A percentile compares a stretch with the other conserved stretches of the same genome.
phyloP scores from a whole-genome alignment of 2,888 invertebrate species.

The Noctua janthe region DNA sequence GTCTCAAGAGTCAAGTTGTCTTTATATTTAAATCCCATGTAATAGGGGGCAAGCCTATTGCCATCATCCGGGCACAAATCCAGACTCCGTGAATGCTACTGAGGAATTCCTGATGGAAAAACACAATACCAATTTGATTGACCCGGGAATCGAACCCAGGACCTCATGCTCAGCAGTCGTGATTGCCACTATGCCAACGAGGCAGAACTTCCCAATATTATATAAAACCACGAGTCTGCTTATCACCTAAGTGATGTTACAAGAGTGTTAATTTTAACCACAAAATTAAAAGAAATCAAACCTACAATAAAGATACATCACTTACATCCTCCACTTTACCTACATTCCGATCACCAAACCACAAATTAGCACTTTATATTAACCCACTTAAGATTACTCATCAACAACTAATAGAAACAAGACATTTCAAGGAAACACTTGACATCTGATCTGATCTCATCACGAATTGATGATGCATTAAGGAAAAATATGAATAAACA shows the following conservation, averaged over 20 bases:
- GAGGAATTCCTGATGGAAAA: no score
- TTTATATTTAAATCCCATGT: no score
- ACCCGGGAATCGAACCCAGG: no score
- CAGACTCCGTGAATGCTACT: no score
- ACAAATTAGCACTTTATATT: constrained; percentile 24
- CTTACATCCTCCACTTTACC: neutral
- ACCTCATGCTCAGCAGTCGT: no score
- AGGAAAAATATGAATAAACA: constrained; percentile 39
- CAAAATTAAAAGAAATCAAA: neutral
- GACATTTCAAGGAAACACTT: constrained; percentile 43
- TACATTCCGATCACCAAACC: constrained; percentile 26
- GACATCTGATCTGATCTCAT: constrained; percentile 41
- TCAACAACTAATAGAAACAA: constrained; percentile 32
- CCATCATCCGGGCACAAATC: no score
- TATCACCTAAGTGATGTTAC: no score
- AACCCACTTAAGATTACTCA: constrained; percentile 44
- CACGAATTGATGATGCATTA: constrained; percentile 21
- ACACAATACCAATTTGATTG: no score
- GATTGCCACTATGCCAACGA: no score
- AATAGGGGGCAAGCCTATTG: no score
- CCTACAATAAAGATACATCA: constrained; percentile 10
- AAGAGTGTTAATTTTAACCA: constrained; percentile 6
- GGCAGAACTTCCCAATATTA: no score
- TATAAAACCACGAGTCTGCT: neutral
- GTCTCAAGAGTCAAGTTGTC: no score